A percentile compares a stretch with the other conserved stretches of the same genome.
Evolutionary conservation across 2,888 invertebrate genomes (phyloP).

Genomic region (Apeira syringaria): DNA sequence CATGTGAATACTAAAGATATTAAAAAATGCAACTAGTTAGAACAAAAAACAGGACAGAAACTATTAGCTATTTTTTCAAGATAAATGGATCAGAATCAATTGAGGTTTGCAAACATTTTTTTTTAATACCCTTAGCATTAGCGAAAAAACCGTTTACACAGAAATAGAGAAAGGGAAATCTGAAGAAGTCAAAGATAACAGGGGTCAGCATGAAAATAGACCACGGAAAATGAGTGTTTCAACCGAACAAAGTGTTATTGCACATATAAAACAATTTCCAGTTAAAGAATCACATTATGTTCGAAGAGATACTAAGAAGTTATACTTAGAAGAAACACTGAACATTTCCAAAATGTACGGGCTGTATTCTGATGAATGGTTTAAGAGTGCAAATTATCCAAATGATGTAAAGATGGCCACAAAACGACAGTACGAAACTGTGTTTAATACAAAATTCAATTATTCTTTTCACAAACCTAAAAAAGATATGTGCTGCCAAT

Average conservation of each 20-base stretch:
- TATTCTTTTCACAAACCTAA: not conserved
- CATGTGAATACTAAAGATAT: not conserved
- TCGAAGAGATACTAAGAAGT: not conserved
- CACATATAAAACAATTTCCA: conserved; percentile 1
- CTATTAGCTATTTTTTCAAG: not conserved
- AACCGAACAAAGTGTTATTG: not conserved
- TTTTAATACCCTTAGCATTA: not conserved
- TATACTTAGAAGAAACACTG: not conserved
- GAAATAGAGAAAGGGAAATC: not conserved
- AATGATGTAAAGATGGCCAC: not conserved
- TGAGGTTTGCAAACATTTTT: not conserved
- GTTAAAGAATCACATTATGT: conserved; percentile 1
- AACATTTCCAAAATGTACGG: not conserved
- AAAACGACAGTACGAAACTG: not conserved
- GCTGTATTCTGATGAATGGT: not conserved
- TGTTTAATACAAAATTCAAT: not conserved
- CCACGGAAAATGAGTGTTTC: no score
- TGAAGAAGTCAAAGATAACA: not conserved
- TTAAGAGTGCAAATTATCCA: not conserved
- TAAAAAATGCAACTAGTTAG: not conserved
- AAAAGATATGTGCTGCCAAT: not conserved
- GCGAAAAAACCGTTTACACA: not conserved
- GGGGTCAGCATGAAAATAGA: no score
- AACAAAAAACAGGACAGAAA: not conserved
- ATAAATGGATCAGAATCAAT: not conserved